Conservation (phyloP, 2,113 vertebrate species). For the Theropithecus gelada region DNA sequence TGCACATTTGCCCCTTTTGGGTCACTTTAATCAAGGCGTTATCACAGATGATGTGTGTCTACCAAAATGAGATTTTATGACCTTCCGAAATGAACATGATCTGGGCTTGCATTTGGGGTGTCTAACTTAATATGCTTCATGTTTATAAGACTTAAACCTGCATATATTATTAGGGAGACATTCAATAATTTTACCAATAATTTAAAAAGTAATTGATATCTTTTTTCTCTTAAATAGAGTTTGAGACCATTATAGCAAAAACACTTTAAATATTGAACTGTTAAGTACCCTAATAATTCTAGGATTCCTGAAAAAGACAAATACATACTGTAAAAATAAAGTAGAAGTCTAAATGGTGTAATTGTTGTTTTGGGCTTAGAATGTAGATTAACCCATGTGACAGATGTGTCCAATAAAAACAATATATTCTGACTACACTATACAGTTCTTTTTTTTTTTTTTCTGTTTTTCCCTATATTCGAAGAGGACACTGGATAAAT, state of each 20-base stretch:
- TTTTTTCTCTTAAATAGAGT: constrained; percentile 9
- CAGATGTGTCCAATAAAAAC: not conserved
- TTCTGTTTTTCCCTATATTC: not conserved
- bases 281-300: not conserved
- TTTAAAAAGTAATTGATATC: not conserved
- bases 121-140: constrained; percentile 44
- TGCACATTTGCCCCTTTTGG: constrained; percentile 14
- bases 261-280: not conserved
- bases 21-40: constrained; percentile 76
- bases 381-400: not conserved
- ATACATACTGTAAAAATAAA: not conserved
- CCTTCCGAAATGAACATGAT: constrained; percentile 66
- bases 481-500: not conserved
- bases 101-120: constrained; percentile 52
- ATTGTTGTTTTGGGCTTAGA: not conserved
- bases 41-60: constrained; percentile 44
- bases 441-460: not conserved
- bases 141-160: constrained; percentile 74
- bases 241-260: not conserved
- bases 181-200: constrained; percentile 34
- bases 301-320: not conserved
- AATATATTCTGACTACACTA: not conserved
- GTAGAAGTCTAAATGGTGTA: not conserved
- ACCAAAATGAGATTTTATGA: constrained; percentile 76
- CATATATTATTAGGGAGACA: constrained; percentile 46